Conservation (phyloP, 2,888 invertebrate genomes). For the Calephelis perditalis region DNA sequence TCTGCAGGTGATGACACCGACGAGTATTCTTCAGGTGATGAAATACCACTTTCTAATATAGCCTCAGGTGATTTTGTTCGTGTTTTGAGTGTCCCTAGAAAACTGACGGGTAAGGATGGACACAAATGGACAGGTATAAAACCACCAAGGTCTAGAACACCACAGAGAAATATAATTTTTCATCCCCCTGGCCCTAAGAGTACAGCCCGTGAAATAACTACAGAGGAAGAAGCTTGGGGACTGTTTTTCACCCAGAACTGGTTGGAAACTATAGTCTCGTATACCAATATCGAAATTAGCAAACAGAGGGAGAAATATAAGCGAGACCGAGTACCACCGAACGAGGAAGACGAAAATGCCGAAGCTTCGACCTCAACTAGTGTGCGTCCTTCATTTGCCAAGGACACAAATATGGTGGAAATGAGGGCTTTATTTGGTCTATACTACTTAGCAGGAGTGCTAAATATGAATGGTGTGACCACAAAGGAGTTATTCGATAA, state of each 20-base stretch:
- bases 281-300: slow-evolving; percentile 24
- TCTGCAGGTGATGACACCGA: too few species aligned
- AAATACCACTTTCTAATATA: too few species aligned
- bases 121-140: too few species aligned
- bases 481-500: slow-evolving; percentile 26
- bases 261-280: slow-evolving; percentile 21
- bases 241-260: slow-evolving; percentile 20
- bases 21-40: too few species aligned
- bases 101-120: too few species aligned
- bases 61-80: too few species aligned
- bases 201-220: slow-evolving; percentile 24
- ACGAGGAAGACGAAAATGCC: slow-evolving; percentile 9
- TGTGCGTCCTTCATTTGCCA: too few species aligned
- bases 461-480: slow-evolving; percentile 27
- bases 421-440: slow-evolving; percentile 27
- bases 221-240: slow-evolving; percentile 25
- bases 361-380: too few species aligned
- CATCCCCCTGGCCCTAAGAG: slow-evolving; percentile 19
- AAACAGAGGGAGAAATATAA: slow-evolving; percentile 23
- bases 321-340: slow-evolving; percentile 23
- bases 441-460: slow-evolving; percentile 25
- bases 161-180: too few species aligned
- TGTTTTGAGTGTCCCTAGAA: too few species aligned
- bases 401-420: slow-evolving; percentile 21
- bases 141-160: too few species aligned